phyloP scores from a whole-genome alignment of 2,797 vertebrate genomes.

The Perodicticus potto region DNA sequence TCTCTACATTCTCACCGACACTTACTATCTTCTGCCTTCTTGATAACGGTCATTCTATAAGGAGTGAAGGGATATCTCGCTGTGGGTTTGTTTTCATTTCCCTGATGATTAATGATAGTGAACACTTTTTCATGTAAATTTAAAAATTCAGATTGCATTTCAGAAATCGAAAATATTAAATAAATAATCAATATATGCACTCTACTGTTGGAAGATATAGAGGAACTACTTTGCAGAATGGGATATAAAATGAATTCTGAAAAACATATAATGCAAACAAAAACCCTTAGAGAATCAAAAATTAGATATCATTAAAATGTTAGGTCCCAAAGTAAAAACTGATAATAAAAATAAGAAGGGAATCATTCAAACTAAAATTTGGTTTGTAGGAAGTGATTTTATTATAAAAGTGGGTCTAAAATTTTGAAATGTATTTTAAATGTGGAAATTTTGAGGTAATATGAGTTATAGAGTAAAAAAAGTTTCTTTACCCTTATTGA shows the following conservation, averaged over 20 bases:
- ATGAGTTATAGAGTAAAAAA: neutral
- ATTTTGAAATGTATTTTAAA: neutral
- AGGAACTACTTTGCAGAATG: neutral
- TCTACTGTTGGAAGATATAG: neutral
- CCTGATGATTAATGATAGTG: neutral
- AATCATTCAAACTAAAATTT: neutral
- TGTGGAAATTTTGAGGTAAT: neutral
- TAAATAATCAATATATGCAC: neutral
- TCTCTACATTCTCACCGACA: no score
- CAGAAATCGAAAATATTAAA: neutral
- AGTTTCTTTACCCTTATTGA: neutral
- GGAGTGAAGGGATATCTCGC: neutral
- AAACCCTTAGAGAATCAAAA: neutral
- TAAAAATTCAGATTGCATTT: neutral
- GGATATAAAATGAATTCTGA: neutral
- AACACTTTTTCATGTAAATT: neutral
- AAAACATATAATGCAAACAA: neutral
- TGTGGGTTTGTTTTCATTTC: neutral
- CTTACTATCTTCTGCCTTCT: no score
- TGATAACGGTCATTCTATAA: no score
- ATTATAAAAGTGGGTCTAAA: neutral
- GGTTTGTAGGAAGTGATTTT: neutral
- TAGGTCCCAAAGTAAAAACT: neutral
- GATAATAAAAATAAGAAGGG: neutral
- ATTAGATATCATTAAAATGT: neutral